Base-by-base conservation (phyloP, 1,140 invertebrate species). In the Berghia stephanieae region DNA sequence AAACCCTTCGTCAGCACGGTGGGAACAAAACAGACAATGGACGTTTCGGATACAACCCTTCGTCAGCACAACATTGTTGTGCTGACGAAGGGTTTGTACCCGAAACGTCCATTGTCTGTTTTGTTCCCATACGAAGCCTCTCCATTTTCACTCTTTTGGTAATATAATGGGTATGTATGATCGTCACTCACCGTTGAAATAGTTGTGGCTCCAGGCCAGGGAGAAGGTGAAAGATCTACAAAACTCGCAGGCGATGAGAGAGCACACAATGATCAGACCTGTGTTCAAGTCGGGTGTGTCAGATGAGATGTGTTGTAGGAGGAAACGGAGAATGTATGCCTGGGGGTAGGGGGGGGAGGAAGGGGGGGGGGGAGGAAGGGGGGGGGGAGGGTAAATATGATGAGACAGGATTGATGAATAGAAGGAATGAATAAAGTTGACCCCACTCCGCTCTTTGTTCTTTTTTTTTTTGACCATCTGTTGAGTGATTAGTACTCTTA, bases 191-290 rank as follows among this genome's bases (percentile, higher is more conserved):
- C 86, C 85, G 79, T 86, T 88, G 72, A 82, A 80, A 72, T 88
- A 89, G 83, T 92, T 93, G 36, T 92, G 85, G 21, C 91, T 91
- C 92, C 93, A 94, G 21, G 91, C 90, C 75, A 91, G 88, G 6
- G 92, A 92, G 80, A 93, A 92, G 63, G 92, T 90, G 36, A 92
- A 81, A 36, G 92, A 90, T 38, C 93, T 89, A 18, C 89, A 67
- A 46, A 92, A 80, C 87, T 94, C 93, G 68, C 90, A 91, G 0
- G 90, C 27, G 44, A 90, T 88, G 31, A 93, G 82, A 1, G 90
- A 83, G 18, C 90, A 21, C n/a, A 91, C 91, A 90, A 92, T 92
- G 0, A 86, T 85, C 18, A 92, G 77, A 3, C 92, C 92, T 69
- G 88, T 84, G 38, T 80, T 83, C 24, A 89, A 74, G 4, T 85